Base-by-base conservation (phyloP, 2,113 vertebrate species). In the Marmota monax region DNA sequence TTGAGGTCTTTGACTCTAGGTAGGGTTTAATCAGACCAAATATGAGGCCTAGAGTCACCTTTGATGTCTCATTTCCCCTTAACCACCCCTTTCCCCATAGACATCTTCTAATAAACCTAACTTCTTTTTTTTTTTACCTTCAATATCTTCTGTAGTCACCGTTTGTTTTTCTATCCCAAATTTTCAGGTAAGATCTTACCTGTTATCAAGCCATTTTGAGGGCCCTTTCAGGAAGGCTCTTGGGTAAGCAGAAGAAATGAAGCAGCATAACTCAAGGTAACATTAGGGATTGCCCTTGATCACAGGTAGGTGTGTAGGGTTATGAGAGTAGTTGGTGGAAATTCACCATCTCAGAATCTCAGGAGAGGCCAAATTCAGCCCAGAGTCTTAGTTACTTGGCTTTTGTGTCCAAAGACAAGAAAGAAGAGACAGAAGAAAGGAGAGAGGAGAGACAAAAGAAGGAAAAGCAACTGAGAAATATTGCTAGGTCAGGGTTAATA, bases 1-100 rank as follows among this genome's bases (percentile, higher is more conserved):
- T 37, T 22, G 67, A 84, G 29, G 42, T 82, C 56, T 97, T 90
- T 95, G 94, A 96, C 42, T 94, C 53, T 69, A 89, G 23, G 6
- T 78, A 22, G 34, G 25, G 29, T 95, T 84, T 51, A 78, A 70
- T 82, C 84, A 92, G 67, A 89, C 32, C 25, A 42, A 82, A 51
- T 70, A 45, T 72, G 53, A 87, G n/a, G 18, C 51, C 67, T 45
- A 22, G 27, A 29, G 9, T 53, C 65, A 77, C 61, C 39, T 84
- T 37, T 94, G 48, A 96, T 63, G 7, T 94, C 16, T 89, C 11
- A 63, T 74, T 96, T 92, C 29, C 20, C 63, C 42, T 53, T 74
- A 39, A 58, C 32, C 2, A 48, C 11, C 22, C 27, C 88, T 72
- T 22, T 29, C 32, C 6, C 18, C 25, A 39, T n/a, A 95, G 79